Base-by-base conservation (phyloP, 2,113 vertebrate genomes). In the Pangasianodon gigas region DNA sequence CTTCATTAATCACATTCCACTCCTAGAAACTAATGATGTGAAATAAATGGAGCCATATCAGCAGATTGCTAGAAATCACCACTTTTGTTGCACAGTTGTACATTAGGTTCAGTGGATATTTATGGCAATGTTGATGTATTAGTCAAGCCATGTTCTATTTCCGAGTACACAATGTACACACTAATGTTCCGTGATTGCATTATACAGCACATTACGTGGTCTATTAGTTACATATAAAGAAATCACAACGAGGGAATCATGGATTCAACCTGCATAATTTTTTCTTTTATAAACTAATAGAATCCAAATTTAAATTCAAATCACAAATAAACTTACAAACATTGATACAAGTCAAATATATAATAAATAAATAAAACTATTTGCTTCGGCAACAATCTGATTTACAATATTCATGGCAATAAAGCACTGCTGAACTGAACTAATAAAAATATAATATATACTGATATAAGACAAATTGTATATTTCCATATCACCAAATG, bases 1-100 rank as follows among this genome's bases (percentile, higher is more conserved):
- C 74, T 29, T 54, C 52, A 79, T 75, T 87, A 58, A 32, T 88
- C 75, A 81, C 75, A 51, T 48, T 80, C 11, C 41, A 48, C 32
- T 48, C 16, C 32, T 16, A 60, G n/a, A 56, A 58, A n/a, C 16
- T 79, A 62, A 58, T 60, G 54, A 46, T 48, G 14, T 46, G 37
- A 60, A 77, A 77, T 87, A 60, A 79, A 60, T 32, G n/a, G 18
- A 87, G 13, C 5, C 52, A 18, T 44, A 10, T 79, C 75, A 44
- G 52, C 32, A 87, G 37, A 80, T 65, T 80, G 56, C 86, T 24
- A 29, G 7, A 74, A 79, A 79, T 62, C 54, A 58, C 51, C 52
- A 79, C 41, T 60, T 60, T 58, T 21, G 37, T 37, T 37, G 37
- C 1, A 37, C 16, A 14, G n/a, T 29, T 58, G 58, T n/a, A 54